Base-by-base conservation (phyloP, 2,888 invertebrate species). In the Nasonia oneida region DNA sequence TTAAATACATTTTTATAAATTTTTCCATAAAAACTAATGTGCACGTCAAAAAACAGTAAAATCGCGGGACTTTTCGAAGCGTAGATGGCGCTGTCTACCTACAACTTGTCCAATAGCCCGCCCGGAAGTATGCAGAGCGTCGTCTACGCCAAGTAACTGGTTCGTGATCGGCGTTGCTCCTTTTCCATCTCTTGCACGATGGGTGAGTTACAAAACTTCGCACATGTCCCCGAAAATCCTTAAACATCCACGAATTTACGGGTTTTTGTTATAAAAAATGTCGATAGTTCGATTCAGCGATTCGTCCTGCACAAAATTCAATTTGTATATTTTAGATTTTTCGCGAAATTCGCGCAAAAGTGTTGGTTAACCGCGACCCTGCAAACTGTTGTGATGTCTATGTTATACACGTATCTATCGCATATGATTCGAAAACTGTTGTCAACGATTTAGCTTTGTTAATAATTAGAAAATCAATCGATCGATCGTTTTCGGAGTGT, bases 141-240 rank as follows among this genome's bases (percentile, higher is more conserved):
- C 61, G 64, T 84, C 84, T 84, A 84, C 15, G 37, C 39, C 8
- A 67, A 85, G 33, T 81, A 29, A 37, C 18, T 77, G 15, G 78
- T 86, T 79, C 61, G 70, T 83, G 82, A 71, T 29, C 76, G 74
- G 64, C 29, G 83, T 47, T 88, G 90, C 83, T 89, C 88, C 91
- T 91, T 92, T 90, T 90, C 76, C 85, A 87, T 84, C 87, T 84
- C 87, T 87, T 88, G 84, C 90, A 91, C 90, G 87, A 92, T 92
- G 92, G 92, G 92, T 92, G 88, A 92, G 92, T 90, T 82, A 57
- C 39, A 42, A 71, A 82, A 61, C 33, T 81, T 88, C 88, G 86
- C 87, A 81, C 81, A 33, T 81, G 80, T 78, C 75, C 87, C 87
- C 87, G 80, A 84, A 87, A 87, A 92, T 91, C 92, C 78, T 79